phyloP scores from a whole-genome alignment of 1,140 invertebrate species.

The Trichonephila clavipes region DNA sequence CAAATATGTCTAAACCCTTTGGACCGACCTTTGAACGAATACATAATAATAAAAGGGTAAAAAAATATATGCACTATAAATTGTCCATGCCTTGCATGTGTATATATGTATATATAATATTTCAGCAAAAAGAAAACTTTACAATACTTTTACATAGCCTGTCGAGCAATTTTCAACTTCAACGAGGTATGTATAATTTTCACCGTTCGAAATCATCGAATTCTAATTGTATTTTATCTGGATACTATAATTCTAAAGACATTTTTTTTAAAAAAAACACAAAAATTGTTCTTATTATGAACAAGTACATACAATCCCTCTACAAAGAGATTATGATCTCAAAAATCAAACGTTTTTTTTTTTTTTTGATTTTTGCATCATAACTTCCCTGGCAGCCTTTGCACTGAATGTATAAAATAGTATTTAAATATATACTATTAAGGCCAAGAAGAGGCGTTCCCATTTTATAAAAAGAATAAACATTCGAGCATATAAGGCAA shows the following conservation, averaged over 20 bases:
- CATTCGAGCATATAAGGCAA: not conserved
- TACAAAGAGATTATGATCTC: conserved; percentile 54
- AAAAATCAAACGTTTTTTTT: conserved; percentile 13
- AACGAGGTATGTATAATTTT: conserved; percentile 45
- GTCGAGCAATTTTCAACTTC: conserved; percentile 7
- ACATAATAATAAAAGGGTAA: not conserved
- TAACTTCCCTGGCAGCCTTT: conserved; percentile 59
- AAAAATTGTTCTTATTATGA: conserved; percentile 43
- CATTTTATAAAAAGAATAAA: not conserved
- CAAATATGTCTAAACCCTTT: conserved; percentile 61
- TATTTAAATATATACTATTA: conserved; percentile 75
- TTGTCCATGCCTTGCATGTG: conserved; percentile 9
- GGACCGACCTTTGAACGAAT: conserved; percentile 35
- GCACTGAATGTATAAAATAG: conserved; percentile 60
- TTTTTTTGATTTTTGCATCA: conserved; percentile 21
- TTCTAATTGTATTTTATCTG: not conserved
- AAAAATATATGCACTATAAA: conserved; percentile 36
- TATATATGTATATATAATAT: conserved; percentile 34
- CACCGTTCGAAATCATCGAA: conserved; percentile 35
- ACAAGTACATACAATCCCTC: conserved; percentile 59
- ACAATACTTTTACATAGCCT: conserved; percentile 36
- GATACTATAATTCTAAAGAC: conserved; percentile 42
- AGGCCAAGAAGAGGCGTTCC: conserved; percentile 56
- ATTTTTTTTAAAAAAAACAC: conserved; percentile 23
- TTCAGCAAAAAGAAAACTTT: conserved; percentile 6